Base-by-base conservation (phyloP, 2,888 invertebrate genomes). In the Tinea pellionella region DNA sequence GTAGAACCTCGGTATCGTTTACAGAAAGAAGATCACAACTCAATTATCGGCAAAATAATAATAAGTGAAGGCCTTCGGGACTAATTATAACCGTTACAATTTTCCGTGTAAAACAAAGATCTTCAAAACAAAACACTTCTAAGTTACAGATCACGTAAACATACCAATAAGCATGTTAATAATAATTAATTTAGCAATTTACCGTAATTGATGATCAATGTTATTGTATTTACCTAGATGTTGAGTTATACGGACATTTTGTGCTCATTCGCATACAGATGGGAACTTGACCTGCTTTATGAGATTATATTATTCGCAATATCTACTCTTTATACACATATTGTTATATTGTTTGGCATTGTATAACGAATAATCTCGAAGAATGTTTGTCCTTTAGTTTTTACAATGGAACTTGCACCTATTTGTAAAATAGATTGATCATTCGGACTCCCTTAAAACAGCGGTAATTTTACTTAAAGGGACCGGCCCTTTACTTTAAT, bases 271-370 rank as follows among this genome's bases (percentile, higher is more conserved):
- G 62, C 68, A 70, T n/a, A 24, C 70, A 65, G 64, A 63, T 63
- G 63, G 67, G 73, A 66, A 76, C 80, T 80, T 83, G 83, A 82
- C 82, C 83, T 67, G 77, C 65, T 74, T 82, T 69, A 66, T 71
- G 65, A 62, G 66, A 63, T 68, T 24, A n/a, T n/a, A 68, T 73
- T 73, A 74, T 78, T 76, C 69, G 67, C 68, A 69, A 70, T 72
- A 72, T n/a, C n/a, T n/a, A 77, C 78, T 75, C 69, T 68, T 68
- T 68, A 71, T 66, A 68, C 64, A 66, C 66, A 67, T 15, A 57
- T 18, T 53, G 47, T 15, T 13, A n/a, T 47, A 16, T 47, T 47
- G 47, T 47, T 6, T 47, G 47, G 6, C 6, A 24, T n/a, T n/a
- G n/a, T n/a, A n/a, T n/a, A n/a, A n/a, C n/a, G n/a, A n/a, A n/a